phyloP scores from a whole-genome alignment of 2,797 vertebrate species.

The Gorsachius magnificus region DNA sequence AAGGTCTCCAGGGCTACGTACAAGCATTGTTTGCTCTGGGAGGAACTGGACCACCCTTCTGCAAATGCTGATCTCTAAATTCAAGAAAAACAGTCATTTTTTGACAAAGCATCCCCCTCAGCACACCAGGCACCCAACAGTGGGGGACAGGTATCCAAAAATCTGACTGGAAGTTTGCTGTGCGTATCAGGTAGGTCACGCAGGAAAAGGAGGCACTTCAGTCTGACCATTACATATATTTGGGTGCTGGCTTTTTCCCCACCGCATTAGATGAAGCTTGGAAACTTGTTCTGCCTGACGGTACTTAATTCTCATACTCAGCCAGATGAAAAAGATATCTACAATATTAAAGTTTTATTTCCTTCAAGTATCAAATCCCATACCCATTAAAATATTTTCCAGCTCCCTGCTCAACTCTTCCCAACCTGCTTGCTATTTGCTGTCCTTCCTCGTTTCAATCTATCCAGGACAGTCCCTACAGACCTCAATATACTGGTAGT shows the following conservation, averaged over 20 bases:
- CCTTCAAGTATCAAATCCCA: slow-evolving; percentile 19
- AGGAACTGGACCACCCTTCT: not conserved
- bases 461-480: not conserved
- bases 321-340: not conserved
- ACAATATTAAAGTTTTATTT: slow-evolving; percentile 22
- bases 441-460: not conserved
- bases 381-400: slow-evolving; percentile 28
- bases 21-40: not conserved
- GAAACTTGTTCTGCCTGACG: not conserved
- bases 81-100: not conserved
- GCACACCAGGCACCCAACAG: not conserved
- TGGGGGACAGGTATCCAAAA: not conserved
- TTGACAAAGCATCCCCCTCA: not conserved
- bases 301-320: not conserved
- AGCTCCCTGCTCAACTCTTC: not conserved
- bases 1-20: not conserved
- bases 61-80: not conserved
- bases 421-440: not conserved
- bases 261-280: not conserved
- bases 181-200: not conserved
- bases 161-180: not conserved
- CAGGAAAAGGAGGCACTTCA: not conserved
- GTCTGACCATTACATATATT: not conserved
- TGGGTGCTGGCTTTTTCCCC: not conserved
- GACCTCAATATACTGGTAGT: not conserved